phyloP scores from a whole-genome alignment of 2,888 invertebrate species.

The Drosophila quasianomalipes region DNA sequence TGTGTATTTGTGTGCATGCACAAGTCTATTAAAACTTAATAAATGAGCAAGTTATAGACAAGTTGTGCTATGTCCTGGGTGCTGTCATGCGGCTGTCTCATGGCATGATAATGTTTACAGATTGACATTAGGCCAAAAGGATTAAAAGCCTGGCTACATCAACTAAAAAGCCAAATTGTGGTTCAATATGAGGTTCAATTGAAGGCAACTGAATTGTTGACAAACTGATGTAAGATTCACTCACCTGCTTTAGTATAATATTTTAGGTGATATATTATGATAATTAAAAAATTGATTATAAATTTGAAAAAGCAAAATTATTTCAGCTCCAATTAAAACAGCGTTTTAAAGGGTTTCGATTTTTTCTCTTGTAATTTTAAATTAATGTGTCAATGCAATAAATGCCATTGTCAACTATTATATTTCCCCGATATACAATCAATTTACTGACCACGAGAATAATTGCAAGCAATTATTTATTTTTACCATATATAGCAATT shows the following conservation, averaged over 20 bases:
- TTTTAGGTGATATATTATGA: neutral
- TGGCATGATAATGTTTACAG: constrained; percentile 34
- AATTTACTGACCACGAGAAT: neutral
- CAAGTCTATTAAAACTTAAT: constrained; percentile 73
- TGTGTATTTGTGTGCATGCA: constrained; percentile 12
- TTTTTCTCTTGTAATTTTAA: neutral
- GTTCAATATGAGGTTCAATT: neutral
- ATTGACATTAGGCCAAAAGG: constrained; percentile 42
- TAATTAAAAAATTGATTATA: neutral
- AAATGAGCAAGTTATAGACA: constrained; percentile 67
- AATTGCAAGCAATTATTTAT: neutral
- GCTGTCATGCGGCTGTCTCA: constrained; percentile 40
- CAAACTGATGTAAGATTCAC: neutral
- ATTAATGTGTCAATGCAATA: neutral
- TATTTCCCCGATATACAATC: neutral
- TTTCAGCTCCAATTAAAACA: neutral
- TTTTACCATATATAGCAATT: neutral
- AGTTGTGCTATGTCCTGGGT: constrained; percentile 24
- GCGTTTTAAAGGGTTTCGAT: neutral
- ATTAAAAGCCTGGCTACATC: constrained; percentile 18
- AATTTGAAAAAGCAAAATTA: neutral
- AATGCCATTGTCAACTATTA: neutral
- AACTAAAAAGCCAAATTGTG: constrained; percentile 7
- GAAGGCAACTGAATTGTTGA: neutral
- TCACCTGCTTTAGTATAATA: neutral